Base-by-base conservation (phyloP, 2,888 invertebrate genomes). In the Actias luna region DNA sequence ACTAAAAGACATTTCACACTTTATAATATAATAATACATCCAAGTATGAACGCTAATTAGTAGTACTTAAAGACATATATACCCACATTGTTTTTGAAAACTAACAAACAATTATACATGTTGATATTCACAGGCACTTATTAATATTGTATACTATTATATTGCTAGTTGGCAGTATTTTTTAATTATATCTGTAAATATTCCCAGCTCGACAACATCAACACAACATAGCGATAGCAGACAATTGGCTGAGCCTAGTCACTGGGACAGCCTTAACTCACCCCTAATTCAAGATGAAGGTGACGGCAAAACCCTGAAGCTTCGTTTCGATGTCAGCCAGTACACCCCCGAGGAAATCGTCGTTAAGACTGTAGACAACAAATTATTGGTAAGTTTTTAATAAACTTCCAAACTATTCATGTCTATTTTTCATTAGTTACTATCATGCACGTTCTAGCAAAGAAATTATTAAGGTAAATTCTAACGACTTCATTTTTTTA, bases 361-460 rank as follows among this genome's bases (percentile, higher is more conserved):
- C 83, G 99, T 99, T 71, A 99, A 99, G 94, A 99, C 99, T 70
- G 98, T 99, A 75, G 99, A 99, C 93, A 99, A 99, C 93, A 98
- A 98, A 94, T 94, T 99, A 84, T 94, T 98, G 95, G 98, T 98
- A 87, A 94, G 95, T 89, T 39, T 16, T 39, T 14, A 39, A n/a
- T n/a, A n/a, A n/a, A n/a, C n/a, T 33, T 33, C 33, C 5, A 33
- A 33, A 33, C 33, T 33, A 33, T 33, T 7, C 5, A 33, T 5
- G 5, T 33, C 5, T n/a, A n/a, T n/a, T n/a, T n/a, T n/a, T n/a
- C n/a, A n/a, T n/a, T n/a, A n/a, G n/a, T n/a, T n/a, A n/a, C n/a
- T n/a, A n/a, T n/a, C n/a, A n/a, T n/a, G n/a, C n/a, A n/a, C 35
- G 35, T 35, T 35, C 35, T 35, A 2, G 35, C n/a, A n/a, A n/a